Evolutionary conservation across 2,888 invertebrate species (phyloP).

Genomic region (Scaptomyza reducta): DNA sequence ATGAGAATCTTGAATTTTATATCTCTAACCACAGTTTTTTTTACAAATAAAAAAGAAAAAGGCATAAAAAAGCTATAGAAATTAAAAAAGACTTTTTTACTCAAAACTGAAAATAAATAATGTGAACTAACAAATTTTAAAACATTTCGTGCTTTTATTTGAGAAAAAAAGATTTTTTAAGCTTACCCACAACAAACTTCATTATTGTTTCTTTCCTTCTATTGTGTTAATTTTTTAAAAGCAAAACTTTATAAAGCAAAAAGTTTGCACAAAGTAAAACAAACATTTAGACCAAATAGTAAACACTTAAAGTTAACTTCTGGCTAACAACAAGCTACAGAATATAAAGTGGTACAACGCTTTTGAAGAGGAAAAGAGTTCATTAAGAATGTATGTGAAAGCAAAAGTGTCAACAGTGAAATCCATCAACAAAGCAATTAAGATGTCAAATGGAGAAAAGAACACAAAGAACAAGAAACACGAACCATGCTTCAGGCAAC

Average conservation of each 20-base stretch:
- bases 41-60: too few species aligned
- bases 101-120: too few species aligned
- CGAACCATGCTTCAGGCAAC: slow-evolving; percentile 14
- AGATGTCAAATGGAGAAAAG: slow-evolving; percentile 57
- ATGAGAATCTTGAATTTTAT: too few species aligned
- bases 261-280: not conserved
- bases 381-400: slow-evolving; percentile 64
- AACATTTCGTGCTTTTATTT: too few species aligned
- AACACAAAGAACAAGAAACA: slow-evolving; percentile 39
- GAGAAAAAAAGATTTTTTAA: too few species aligned
- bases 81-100: too few species aligned
- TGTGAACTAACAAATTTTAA: too few species aligned
- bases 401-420: slow-evolving; percentile 73
- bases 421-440: slow-evolving; percentile 74
- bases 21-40: too few species aligned
- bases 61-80: too few species aligned
- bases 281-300: not conserved
- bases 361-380: slow-evolving; percentile 26
- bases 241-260: not conserved
- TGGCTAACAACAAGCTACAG: not conserved
- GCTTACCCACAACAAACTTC: not conserved
- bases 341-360: slow-evolving; percentile 3
- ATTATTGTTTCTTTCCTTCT: not conserved
- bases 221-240: not conserved
- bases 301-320: slow-evolving; percentile 1